phyloP scores from a whole-genome alignment of 2,888 invertebrate species.

The Tyria jacobaeae region DNA sequence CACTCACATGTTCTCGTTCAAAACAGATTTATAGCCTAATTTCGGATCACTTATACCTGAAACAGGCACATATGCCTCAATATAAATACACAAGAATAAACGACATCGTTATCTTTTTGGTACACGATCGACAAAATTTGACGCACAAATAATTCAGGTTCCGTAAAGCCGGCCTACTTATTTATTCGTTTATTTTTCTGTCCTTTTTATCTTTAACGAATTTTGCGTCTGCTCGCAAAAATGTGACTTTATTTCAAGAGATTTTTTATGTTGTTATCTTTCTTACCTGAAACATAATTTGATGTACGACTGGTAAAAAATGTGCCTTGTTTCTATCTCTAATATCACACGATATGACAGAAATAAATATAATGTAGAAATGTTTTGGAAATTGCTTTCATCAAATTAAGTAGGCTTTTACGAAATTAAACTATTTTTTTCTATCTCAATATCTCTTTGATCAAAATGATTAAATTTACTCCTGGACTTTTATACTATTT shows the following conservation, averaged over 20 bases:
- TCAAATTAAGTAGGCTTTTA: conserved; percentile 1
- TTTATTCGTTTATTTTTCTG: conserved; percentile 49
- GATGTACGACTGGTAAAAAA: background rate
- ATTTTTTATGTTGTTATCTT: conserved; percentile 33
- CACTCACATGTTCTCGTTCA: background rate
- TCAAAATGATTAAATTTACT: conserved; percentile 2
- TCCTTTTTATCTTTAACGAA: conserved; percentile 42
- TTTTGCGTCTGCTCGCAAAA: conserved; percentile 31
- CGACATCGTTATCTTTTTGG: conserved; percentile 37
- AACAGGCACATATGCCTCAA: conserved; percentile 26
- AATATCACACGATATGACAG: background rate
- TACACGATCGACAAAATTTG: conserved; percentile 38
- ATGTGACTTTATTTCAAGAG: conserved; percentile 33
- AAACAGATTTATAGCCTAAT: background rate
- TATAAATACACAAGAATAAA: conserved; percentile 23
- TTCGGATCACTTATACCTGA: conserved; percentile 30
- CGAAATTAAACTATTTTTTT: conserved; percentile 1
- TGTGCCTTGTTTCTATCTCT: background rate
- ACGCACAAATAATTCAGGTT: conserved; percentile 37
- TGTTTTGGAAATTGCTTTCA: background rate
- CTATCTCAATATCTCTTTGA: background rate
- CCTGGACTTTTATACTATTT: background rate
- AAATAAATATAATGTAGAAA: conserved; percentile 2
- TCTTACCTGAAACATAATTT: conserved; percentile 28
- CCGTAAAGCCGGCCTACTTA: conserved; percentile 26